A percentile compares a stretch with the other conserved stretches of the same genome.
Conservation (phyloP, 2,797 vertebrate species). For the Lepus townsendii region DNA sequence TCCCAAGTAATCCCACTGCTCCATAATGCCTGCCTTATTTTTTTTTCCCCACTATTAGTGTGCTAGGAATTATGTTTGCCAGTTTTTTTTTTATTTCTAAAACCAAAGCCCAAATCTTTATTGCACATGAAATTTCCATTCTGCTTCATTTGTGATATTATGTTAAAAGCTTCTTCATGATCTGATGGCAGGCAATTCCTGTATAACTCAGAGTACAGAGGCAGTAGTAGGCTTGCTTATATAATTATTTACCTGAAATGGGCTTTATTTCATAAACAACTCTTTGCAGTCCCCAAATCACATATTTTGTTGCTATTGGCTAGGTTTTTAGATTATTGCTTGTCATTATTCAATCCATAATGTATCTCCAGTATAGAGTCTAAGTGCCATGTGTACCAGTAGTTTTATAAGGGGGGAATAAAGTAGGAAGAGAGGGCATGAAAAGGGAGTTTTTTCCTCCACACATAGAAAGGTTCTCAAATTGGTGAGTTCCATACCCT, state of each 20-base stretch:
- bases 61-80: slow-evolving; percentile 28
- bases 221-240: slow-evolving; percentile 2
- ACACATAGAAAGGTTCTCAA: neutral
- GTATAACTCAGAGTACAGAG: slow-evolving; percentile 22
- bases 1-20: no score
- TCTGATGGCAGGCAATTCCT: slow-evolving; percentile 5
- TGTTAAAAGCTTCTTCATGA: neutral
- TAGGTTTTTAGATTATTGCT: slow-evolving; percentile 43
- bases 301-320: neutral
- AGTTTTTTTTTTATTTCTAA: slow-evolving; percentile 49
- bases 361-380: slow-evolving; percentile 8
- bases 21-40: neutral
- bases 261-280: slow-evolving; percentile 48
- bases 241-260: neutral
- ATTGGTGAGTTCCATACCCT: neutral
- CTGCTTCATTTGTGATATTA: neutral
- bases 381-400: neutral
- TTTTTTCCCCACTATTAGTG: neutral
- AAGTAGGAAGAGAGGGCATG: neutral
- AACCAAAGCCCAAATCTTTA: slow-evolving; percentile 40
- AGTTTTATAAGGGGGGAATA: slow-evolving; percentile 11
- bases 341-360: neutral
- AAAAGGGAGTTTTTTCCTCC: neutral
- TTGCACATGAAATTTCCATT: neutral
- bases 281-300: neutral